Evolutionary conservation across 2,113 vertebrate genomes (phyloP), one percentile per base, ranked within the genome.

Genomic region (Pterocles burchelli): DNA sequence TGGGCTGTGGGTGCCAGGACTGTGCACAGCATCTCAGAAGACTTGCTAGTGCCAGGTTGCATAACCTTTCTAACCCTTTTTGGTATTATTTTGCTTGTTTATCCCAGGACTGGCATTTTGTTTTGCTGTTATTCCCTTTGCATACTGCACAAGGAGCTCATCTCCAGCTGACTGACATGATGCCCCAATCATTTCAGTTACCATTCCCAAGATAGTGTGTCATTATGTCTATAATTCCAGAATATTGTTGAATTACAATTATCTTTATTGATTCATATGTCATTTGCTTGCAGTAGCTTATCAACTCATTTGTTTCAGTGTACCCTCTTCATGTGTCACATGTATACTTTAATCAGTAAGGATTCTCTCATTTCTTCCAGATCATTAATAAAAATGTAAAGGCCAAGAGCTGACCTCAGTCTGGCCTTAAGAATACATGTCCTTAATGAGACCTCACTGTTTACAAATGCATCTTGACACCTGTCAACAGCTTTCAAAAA

Each of bases 221-320:
- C 80, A 71, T 95, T 95, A 93, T 70, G 26, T 46, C 19, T 83
- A 11, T 74, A 90, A 92, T 81, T 96, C 83, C 76, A 81, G 74
- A 78, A 92, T 93, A 80, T 59, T 58, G 24, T 77, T 84, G 58
- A 59, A 84, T 89, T 71, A 74, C 61, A 96, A 84, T 95, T 93
- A 89, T 51, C 33, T 88, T 52, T 75, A 41, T 70, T 91, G 82
- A 73, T 73, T 77, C 59, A 26, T 26, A 63, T 51, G 43, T 55
- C 17, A 74, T 90, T 93, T 92, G 68, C 76, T 93, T 88, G 79
- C 68, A 78, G 68, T 48, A 92, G 43, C 33, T 74, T 86, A 89
- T 92, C 65, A 92, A 28, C 34, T 83, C 18, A 16, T 93, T 95
- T 92, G 51, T 92, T 88, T 88, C 82, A 46, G 49, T 31, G 31